A percentile compares a stretch with the other conserved stretches of the same genome.
Conservation (phyloP, 1,140 invertebrate genomes). For the Solenopsis invicta region DNA sequence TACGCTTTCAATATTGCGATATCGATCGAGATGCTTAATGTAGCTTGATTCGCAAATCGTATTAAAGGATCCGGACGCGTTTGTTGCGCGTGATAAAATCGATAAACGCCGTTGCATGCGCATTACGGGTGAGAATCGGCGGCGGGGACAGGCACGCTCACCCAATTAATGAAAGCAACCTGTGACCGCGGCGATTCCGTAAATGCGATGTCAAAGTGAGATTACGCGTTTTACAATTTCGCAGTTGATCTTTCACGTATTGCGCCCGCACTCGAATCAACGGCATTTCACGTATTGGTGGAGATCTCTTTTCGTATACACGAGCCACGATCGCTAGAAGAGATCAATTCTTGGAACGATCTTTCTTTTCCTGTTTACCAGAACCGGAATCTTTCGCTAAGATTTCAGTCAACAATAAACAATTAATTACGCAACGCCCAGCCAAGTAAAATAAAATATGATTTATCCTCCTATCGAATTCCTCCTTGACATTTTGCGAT, state of each 20-base stretch:
- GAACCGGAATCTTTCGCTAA: not conserved
- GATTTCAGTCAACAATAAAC: not conserved
- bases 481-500: not conserved
- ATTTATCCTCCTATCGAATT: not conserved
- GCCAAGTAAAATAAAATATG: not conserved
- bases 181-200: slow-evolving; percentile 13
- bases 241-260: not conserved
- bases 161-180: slow-evolving; percentile 28
- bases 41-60: not conserved
- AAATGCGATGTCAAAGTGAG: not conserved
- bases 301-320: slow-evolving; percentile 6
- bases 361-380: not conserved
- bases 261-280: not conserved
- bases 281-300: not conserved
- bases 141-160: not conserved
- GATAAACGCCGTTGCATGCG: slow-evolving; percentile 28
- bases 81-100: slow-evolving; percentile 15
- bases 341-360: not conserved
- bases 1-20: not conserved
- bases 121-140: not conserved
- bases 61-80: slow-evolving; percentile 15
- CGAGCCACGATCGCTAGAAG: not conserved
- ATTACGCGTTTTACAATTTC: not conserved
- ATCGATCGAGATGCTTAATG: not conserved
- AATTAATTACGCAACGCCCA: not conserved